Evolutionary conservation across 2,113 vertebrate species (phyloP).

Genomic region (Thymallus thymallus): DNA sequence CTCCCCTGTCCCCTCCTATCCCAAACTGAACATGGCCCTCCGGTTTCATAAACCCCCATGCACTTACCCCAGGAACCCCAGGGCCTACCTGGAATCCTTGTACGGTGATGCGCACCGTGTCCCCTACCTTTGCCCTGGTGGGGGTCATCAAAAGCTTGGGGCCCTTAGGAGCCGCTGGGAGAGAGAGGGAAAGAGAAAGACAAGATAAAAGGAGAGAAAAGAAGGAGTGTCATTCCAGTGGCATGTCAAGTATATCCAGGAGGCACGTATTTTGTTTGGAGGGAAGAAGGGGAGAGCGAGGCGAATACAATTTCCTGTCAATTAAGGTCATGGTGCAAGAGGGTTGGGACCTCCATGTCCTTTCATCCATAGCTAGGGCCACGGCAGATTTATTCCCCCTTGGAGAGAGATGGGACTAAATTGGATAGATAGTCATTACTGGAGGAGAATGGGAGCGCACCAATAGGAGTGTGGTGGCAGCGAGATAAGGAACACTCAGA

Average conservation of each 20-base stretch:
- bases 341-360: slow-evolving; percentile 57
- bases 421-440: slow-evolving; percentile 71
- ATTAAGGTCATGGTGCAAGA: slow-evolving; percentile 67
- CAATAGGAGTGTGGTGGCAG: slow-evolving; percentile 65
- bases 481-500: slow-evolving; percentile 73
- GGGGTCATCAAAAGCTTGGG: slow-evolving; percentile 90
- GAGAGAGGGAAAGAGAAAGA: slow-evolving; percentile 22
- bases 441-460: slow-evolving; percentile 69
- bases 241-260: slow-evolving; percentile 45
- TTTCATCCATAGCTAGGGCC: slow-evolving; percentile 56
- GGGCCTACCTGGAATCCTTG: slow-evolving; percentile 91
- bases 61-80: slow-evolving; percentile 51
- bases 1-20: slow-evolving; percentile 12
- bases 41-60: slow-evolving; percentile 43
- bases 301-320: slow-evolving; percentile 73
- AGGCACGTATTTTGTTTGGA: slow-evolving; percentile 55
- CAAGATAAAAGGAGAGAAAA: slow-evolving; percentile 7
- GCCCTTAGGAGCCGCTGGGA: slow-evolving; percentile 91
- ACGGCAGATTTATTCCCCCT: slow-evolving; percentile 67
- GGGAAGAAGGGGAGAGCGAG: slow-evolving; percentile 25
- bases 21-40: slow-evolving; percentile 27
- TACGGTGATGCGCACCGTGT: slow-evolving; percentile 91
- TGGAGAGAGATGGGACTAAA: slow-evolving; percentile 66
- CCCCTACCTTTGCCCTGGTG: slow-evolving; percentile 87
- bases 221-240: slow-evolving; percentile 42